These are phyloP conservation scores for Carassius gibelio DNA, from an alignment of 2,113 vertebrate species.

Conservation along the genomic window DNA sequence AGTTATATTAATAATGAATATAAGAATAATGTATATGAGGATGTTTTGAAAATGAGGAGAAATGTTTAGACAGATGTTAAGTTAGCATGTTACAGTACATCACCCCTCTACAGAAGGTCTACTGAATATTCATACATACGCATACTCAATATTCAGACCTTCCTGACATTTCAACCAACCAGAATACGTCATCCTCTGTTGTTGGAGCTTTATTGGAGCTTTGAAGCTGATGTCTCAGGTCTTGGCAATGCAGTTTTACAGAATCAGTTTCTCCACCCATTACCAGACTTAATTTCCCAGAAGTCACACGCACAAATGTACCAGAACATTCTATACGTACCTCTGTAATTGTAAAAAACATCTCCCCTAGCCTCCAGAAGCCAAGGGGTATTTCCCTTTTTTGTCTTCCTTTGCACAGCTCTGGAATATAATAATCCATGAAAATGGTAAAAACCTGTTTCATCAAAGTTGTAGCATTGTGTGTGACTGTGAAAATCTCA, in stretches of 20 bases:
- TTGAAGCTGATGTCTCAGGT: conserved; percentile 15
- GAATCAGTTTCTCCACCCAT: background rate
- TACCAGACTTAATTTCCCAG: conserved; percentile 36
- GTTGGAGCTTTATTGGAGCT: background rate
- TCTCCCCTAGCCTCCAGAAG: background rate
- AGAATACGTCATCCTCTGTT: conserved; percentile 9
- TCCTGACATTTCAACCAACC: background rate
- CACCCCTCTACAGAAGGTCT: background rate
- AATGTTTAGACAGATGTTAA: background rate
- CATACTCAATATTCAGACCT: background rate
- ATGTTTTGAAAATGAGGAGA: background rate
- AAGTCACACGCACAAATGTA: conserved; percentile 17
- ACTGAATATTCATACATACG: background rate
- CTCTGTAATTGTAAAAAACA: conserved; percentile 8
- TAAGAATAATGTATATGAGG: background rate
- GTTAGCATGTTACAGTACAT: background rate
- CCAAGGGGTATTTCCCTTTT: background rate
- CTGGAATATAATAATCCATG: background rate
- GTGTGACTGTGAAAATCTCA: background rate
- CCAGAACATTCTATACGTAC: conserved; percentile 9
- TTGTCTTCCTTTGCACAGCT: background rate
- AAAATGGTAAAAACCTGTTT: background rate
- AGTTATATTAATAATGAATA: background rate
- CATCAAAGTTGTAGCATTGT: conserved; percentile 11
- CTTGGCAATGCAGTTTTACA: background rate